Evolutionary conservation across 2,888 invertebrate genomes (phyloP).

Genomic region (Conchocele bisecta): DNA sequence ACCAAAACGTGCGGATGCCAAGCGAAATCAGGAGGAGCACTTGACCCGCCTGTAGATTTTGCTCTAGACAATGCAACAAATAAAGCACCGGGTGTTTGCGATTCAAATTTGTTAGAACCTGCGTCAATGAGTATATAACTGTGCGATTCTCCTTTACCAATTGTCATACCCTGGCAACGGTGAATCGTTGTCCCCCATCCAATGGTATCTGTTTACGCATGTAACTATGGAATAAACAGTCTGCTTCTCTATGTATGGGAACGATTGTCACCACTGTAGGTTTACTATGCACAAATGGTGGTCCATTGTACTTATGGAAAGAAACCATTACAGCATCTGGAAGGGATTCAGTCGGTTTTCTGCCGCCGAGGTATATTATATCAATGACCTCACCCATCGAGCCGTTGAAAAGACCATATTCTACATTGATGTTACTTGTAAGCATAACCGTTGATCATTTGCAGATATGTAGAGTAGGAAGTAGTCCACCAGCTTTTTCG

Average conservation of each 20-base stretch:
- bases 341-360: conserved; percentile 26
- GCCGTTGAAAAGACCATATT: conserved; percentile 58
- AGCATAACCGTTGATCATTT: conserved; percentile 50
- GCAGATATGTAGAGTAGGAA: conserved; percentile 30
- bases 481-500: conserved; percentile 46
- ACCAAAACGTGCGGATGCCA: conserved; percentile 48
- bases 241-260: conserved; percentile 45
- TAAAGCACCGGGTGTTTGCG: conserved; percentile 47
- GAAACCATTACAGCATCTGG: conserved; percentile 60
- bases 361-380: conserved; percentile 45
- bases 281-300: conserved; percentile 22
- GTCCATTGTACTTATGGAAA: conserved; percentile 47
- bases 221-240: conserved; percentile 40
- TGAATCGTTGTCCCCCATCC: conserved; percentile 53
- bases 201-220: conserved; percentile 48
- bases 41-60: conserved; percentile 36
- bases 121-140: conserved; percentile 38
- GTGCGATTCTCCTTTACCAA: conserved; percentile 32
- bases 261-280: conserved; percentile 46
- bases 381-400: conserved; percentile 44
- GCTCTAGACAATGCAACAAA: conserved; percentile 57
- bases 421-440: conserved; percentile 42
- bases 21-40: conserved; percentile 46
- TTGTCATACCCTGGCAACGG: conserved; percentile 51
- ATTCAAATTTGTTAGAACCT: conserved; percentile 46